phyloP scores from a whole-genome alignment of 2,113 vertebrate species.

The Nycticebus coucang region DNA sequence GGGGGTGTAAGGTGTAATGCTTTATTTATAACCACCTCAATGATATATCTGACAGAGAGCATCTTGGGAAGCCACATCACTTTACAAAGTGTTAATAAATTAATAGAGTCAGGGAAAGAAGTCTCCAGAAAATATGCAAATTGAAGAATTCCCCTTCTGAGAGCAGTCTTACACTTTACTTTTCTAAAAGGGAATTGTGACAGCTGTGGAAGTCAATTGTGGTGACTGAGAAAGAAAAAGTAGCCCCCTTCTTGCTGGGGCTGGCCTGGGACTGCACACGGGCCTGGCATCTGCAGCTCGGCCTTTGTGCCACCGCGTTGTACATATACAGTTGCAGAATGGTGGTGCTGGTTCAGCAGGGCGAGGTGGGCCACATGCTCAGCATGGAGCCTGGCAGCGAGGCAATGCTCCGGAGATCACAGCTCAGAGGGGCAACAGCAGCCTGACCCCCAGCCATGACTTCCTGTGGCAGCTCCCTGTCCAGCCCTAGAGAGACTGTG shows the following conservation, averaged over 20 bases:
- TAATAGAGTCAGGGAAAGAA: constrained; percentile 60
- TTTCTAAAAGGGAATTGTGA: not conserved
- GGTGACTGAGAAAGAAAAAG: not conserved
- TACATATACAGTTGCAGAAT: too few relatives aligned
- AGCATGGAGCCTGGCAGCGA: rapidly evolving
- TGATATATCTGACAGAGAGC: constrained; percentile 55
- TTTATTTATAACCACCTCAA: constrained; percentile 70
- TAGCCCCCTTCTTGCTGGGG: not conserved
- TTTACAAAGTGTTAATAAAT: constrained; percentile 67
- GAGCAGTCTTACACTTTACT: not conserved
- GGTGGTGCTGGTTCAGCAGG: rapidly evolving
- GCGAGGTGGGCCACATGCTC: rapidly evolving
- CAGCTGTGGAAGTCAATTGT: not conserved
- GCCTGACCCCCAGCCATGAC: rapidly evolving
- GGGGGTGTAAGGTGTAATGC: constrained; percentile 43
- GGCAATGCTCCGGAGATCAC: not conserved
- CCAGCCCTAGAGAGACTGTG: not conserved
- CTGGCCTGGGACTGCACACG: rapidly evolving
- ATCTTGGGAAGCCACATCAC: constrained; percentile 36
- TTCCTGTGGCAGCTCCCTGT: too few relatives aligned
- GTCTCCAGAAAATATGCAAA: constrained; percentile 61
- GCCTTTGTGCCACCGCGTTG: rapidly evolving
- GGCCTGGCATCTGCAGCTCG: rapidly evolving
- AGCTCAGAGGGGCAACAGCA: not conserved
- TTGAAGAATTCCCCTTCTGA: constrained; percentile 5